Conservation (phyloP, 2,113 vertebrate species). For the Grammomys surdaster region DNA sequence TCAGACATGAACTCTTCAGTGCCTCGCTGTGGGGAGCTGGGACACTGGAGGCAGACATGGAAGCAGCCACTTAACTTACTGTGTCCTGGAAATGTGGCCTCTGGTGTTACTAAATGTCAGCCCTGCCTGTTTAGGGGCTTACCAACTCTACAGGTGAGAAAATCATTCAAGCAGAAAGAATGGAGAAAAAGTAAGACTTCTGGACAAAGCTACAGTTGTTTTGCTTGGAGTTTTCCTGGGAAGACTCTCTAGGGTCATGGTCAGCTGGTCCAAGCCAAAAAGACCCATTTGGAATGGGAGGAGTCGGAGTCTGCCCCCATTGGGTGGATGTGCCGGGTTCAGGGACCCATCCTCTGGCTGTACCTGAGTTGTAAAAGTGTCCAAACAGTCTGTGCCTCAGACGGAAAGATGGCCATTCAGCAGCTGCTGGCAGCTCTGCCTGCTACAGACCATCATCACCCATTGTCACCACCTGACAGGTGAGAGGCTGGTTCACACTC, state of each 20-base stretch:
- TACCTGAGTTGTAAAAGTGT: neutral
- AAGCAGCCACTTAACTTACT: too few relatives aligned
- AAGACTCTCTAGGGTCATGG: neutral
- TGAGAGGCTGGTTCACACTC: neutral
- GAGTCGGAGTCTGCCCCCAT: neutral
- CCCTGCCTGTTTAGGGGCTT: neutral
- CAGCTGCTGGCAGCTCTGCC: neutral
- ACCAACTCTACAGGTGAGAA: neutral
- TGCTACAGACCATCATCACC: neutral
- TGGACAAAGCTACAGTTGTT: neutral
- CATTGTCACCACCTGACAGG: neutral
- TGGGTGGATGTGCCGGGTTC: neutral
- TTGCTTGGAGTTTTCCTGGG: constrained; percentile 49
- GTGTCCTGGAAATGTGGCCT: too few relatives aligned
- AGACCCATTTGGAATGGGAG: neutral
- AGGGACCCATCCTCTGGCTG: neutral
- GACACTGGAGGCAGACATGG: too few relatives aligned
- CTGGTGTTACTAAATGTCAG: too few relatives aligned
- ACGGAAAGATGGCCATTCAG: neutral
- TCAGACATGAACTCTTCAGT: too few relatives aligned
- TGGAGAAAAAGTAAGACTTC: neutral
- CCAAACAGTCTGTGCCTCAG: too few relatives aligned
- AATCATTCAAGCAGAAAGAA: neutral
- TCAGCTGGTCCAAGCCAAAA: constrained; percentile 10
- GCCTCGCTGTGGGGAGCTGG: too few relatives aligned